These are phyloP conservation scores for Drosophila siamana DNA, from an alignment of 2,888 invertebrate species.

Conservation along the genomic window DNA sequence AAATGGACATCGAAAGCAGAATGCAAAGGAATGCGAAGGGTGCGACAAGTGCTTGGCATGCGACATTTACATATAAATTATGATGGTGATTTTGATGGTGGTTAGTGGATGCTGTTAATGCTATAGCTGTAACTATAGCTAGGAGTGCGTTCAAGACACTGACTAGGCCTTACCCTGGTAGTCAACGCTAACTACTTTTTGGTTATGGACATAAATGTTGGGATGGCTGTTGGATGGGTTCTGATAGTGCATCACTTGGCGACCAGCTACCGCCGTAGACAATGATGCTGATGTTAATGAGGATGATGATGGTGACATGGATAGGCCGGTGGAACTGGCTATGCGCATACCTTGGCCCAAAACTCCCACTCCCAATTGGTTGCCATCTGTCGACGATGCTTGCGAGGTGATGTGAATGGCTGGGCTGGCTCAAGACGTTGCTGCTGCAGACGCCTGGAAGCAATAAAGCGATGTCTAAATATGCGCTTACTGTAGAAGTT, in stretches of 20 bases:
- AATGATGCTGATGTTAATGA: conserved; percentile 44
- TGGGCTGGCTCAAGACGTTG: conserved; percentile 71
- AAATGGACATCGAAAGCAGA: conserved; percentile 33
- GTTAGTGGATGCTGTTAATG: conserved; percentile 67
- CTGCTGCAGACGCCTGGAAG: conserved; percentile 59
- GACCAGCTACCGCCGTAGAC: conserved; percentile 44
- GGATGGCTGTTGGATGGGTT: conserved; percentile 41
- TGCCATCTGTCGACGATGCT: conserved; percentile 71
- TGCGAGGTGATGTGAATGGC: conserved; percentile 76
- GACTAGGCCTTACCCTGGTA: conserved; percentile 71
- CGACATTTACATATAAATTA: conserved; percentile 26
- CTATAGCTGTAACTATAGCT: conserved; percentile 10
- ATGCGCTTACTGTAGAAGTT: background rate
- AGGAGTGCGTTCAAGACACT: background rate
- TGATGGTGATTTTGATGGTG: conserved; percentile 28
- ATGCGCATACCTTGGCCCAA: conserved; percentile 74
- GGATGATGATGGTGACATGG: conserved; percentile 60
- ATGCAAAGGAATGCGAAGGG: conserved; percentile 28
- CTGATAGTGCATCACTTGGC: conserved; percentile 50
- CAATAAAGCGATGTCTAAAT: conserved; percentile 1
- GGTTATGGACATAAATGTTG: conserved; percentile 66
- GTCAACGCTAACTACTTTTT: conserved; percentile 74
- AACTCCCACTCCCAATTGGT: conserved; percentile 28
- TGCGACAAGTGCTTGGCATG: conserved; percentile 50
- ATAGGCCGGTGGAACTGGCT: conserved; percentile 54